Conservation (phyloP, 2,113 vertebrate species). For the Platanista minor region DNA sequence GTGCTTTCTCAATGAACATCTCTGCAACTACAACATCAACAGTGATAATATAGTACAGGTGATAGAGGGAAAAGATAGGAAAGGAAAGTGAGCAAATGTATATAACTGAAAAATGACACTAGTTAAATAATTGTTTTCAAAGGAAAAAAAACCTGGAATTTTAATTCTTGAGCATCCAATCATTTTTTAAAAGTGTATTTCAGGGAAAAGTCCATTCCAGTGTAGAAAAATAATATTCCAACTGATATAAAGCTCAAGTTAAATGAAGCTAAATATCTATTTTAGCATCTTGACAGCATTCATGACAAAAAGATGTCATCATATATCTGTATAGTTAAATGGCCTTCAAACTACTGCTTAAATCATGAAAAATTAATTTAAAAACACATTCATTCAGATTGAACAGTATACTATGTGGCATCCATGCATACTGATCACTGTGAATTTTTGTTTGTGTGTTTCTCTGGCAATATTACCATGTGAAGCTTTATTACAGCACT, state of each 20-base stretch:
- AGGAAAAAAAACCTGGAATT: not conserved
- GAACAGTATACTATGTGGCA: not conserved
- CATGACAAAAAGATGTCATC: not conserved
- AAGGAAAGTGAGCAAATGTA: not conserved
- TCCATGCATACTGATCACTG: not conserved
- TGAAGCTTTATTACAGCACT: not conserved
- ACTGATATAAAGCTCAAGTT: not conserved
- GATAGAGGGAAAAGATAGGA: not conserved
- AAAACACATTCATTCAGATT: not conserved
- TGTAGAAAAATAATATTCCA: not conserved
- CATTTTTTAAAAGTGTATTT: not conserved
- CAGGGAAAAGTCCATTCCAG: not conserved
- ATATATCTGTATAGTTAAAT: not conserved
- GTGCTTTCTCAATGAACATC: not conserved
- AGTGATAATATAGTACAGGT: not conserved
- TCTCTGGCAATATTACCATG: not conserved
- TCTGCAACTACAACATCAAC: not conserved
- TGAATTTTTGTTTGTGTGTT: not conserved
- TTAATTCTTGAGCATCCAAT: not conserved
- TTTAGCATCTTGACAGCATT: not conserved
- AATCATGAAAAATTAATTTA: not conserved
- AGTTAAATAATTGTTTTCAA: not conserved
- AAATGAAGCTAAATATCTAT: not conserved
- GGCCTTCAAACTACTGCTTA: not conserved
- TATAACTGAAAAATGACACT: not conserved